Conservation (phyloP, 2,113 vertebrate species). For the Salminus brasiliensis region DNA sequence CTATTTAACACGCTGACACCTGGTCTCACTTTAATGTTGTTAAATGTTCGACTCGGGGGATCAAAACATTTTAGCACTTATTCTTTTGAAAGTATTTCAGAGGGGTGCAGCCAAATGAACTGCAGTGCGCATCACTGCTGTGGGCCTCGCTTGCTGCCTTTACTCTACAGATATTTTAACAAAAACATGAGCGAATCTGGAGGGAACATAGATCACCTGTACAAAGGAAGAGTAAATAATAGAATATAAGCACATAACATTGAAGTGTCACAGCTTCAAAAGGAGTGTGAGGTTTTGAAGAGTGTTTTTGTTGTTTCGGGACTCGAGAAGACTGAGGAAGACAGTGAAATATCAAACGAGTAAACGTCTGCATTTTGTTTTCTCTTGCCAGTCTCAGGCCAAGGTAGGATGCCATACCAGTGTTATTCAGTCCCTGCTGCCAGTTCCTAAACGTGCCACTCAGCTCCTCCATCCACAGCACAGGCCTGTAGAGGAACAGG, state of each 20-base stretch:
- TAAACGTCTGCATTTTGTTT: constrained; percentile 2
- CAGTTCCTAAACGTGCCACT: constrained; percentile 23
- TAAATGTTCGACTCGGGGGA: constrained; percentile 26
- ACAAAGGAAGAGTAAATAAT: constrained; percentile 12
- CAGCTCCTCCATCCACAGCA: background rate
- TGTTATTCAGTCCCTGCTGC: constrained; percentile 7
- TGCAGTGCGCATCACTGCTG: constrained; percentile 3
- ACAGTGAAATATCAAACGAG: background rate
- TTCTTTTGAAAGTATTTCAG: constrained; percentile 28
- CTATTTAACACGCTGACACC: constrained; percentile 20
- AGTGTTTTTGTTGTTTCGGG: constrained; percentile 6
- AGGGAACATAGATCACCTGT: constrained; percentile 17
- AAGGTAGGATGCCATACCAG: constrained; percentile 11
- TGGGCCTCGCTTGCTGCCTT: background rate
- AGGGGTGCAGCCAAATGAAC: constrained; percentile 9
- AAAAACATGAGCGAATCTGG: constrained; percentile 1
- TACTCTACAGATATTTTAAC: constrained; percentile 2
- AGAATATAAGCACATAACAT: constrained; percentile 17
- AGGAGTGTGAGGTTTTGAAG: background rate
- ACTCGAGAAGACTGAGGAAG: background rate
- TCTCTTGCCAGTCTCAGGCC: constrained; percentile 24
- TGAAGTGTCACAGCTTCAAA: constrained; percentile 11
- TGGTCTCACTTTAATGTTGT: constrained; percentile 40
- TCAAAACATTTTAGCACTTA: constrained; percentile 32
- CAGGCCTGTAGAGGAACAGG: constrained; percentile 20